Conservation (phyloP, 2,888 invertebrate species). For the Drosophila prostipennis region DNA sequence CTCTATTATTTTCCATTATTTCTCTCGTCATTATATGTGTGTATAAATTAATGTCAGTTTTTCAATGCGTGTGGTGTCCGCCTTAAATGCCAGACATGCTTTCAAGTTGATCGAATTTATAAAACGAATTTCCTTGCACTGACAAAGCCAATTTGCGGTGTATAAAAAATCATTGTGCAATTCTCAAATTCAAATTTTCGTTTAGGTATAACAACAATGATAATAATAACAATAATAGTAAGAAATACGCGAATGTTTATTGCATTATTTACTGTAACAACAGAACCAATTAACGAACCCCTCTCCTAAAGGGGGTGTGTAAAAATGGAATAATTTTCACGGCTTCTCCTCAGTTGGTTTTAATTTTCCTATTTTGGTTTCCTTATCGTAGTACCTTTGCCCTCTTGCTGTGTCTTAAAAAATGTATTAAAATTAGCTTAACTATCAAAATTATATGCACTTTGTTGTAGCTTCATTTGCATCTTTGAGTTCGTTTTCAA, state of each 20-base stretch:
- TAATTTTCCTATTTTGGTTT: conserved; percentile 26
- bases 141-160: conserved; percentile 50
- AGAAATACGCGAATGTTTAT: conserved; percentile 43
- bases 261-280: conserved; percentile 61
- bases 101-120: conserved; percentile 38
- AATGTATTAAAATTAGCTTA: conserved; percentile 68
- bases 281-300: conserved; percentile 68
- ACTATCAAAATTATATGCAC: conserved; percentile 67
- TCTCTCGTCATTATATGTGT: conserved; percentile 63
- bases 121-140: conserved; percentile 40
- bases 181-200: conserved; percentile 60
- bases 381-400: conserved; percentile 40
- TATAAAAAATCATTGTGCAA: conserved; percentile 46
- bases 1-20: conserved; percentile 78
- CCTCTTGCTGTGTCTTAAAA: conserved; percentile 53
- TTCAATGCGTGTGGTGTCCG: conserved; percentile 62
- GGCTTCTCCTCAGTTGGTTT: conserved; percentile 27
- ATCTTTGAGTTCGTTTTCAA: conserved; percentile 29
- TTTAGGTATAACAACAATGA: conserved; percentile 57
- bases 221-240: conserved; percentile 61
- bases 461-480: conserved; percentile 43
- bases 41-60: conserved; percentile 72
- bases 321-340: conserved; percentile 65
- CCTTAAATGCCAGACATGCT: conserved; percentile 31
- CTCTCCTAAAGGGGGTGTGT: conserved; percentile 52